Conservation (phyloP, 2,888 invertebrate genomes). For the Microplitis manilae region DNA sequence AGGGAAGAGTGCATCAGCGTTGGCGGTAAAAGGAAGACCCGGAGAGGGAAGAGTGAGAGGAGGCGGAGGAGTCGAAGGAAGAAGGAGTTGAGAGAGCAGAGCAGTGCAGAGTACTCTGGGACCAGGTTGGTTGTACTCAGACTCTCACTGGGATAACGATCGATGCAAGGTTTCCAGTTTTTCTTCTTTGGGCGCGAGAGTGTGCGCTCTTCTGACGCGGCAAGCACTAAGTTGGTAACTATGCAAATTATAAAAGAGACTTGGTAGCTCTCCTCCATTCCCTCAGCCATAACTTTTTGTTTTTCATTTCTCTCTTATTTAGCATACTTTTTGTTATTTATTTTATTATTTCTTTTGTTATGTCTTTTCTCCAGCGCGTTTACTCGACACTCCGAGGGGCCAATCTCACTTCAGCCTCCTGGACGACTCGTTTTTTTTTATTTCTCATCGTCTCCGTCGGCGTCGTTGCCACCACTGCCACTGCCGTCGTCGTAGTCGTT, state of each 20-base stretch:
- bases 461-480: conserved; percentile 1
- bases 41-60: conserved; percentile 25
- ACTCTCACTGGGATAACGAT: conserved; percentile 47
- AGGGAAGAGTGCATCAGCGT: conserved; percentile 16
- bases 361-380: conserved; percentile 14
- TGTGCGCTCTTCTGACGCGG: conserved; percentile 26
- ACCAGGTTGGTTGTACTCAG: conserved; percentile 12
- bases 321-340: conserved; percentile 1
- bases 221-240: conserved; percentile 41
- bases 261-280: conserved; percentile 9
- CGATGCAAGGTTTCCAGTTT: conserved; percentile 52
- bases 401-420: conserved; percentile 23
- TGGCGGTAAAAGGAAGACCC: conserved; percentile 22
- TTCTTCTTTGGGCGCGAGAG: conserved; percentile 46
- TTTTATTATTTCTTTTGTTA: conserved; percentile 12
- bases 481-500: conserved; percentile 2
- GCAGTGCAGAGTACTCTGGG: conserved; percentile 1
- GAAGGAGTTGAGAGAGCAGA: background rate
- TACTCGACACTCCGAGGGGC: conserved; percentile 21
- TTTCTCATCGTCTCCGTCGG: background rate
- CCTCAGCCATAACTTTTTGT: conserved; percentile 14
- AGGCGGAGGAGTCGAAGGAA: conserved; percentile 40
- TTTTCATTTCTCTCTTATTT: conserved; percentile 2
- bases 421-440: background rate
- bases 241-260: conserved; percentile 42